Conservation (phyloP, 2,888 invertebrate genomes). For the Coelinius sp. region DNA sequence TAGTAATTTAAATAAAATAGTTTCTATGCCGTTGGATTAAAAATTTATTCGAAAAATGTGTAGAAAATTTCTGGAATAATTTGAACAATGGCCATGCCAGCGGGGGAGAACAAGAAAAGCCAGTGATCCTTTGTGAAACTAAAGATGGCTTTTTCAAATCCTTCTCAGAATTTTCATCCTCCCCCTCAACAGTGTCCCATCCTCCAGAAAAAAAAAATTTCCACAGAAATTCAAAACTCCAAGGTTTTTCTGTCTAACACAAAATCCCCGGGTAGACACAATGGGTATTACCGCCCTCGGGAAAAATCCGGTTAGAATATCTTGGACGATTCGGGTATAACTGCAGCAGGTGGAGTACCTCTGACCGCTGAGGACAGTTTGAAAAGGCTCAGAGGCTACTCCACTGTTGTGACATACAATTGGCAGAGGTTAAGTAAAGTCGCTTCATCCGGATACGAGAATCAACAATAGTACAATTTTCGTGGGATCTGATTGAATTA, state of each 20-base stretch:
- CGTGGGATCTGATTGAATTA: background rate
- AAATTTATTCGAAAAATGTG: background rate
- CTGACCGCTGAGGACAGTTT: constrained; percentile 14
- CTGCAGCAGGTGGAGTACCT: constrained; percentile 38
- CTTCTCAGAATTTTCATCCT: constrained; percentile 66
- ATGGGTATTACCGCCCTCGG: constrained; percentile 62
- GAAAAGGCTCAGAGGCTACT: background rate
- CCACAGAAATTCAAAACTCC: background rate
- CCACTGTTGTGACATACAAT: constrained; percentile 38
- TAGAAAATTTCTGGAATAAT: background rate
- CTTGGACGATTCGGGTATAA: constrained; percentile 27
- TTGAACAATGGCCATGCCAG: constrained; percentile 57
- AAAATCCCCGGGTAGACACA: constrained; percentile 54
- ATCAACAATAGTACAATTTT: constrained; percentile 9
- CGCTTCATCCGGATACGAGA: constrained; percentile 12
- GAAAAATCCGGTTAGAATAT: constrained; percentile 64
- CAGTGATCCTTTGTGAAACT: constrained; percentile 6
- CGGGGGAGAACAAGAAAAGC: constrained; percentile 48
- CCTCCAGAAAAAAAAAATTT: constrained; percentile 6
- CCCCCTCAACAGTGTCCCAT: constrained; percentile 25
- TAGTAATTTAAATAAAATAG: no score
- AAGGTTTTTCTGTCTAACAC: constrained; percentile 15
- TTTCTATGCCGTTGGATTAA: no score
- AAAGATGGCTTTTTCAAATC: constrained; percentile 56
- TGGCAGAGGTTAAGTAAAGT: constrained; percentile 22